Percentiles rank a stretch among this genome's conserved stretches.
Conservation (phyloP, 1,140 invertebrate genomes). For the Littorina saxatilis region DNA sequence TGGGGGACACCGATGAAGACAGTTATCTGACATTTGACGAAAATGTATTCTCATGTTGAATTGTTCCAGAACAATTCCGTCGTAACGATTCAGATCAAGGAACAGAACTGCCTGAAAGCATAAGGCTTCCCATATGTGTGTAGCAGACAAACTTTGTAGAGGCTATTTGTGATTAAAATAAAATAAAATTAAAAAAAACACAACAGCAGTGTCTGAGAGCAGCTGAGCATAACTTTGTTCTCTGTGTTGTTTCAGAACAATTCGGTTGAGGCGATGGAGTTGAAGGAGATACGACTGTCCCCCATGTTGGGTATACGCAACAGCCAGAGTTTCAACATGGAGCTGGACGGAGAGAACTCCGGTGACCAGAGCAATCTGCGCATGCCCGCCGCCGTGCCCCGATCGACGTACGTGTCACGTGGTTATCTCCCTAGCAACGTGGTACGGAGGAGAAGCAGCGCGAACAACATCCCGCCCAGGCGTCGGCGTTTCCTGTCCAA, state of each 20-base stretch:
- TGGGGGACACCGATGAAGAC: too few species aligned
- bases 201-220: too few species aligned
- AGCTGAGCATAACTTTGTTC: too few species aligned
- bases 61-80: too few species aligned
- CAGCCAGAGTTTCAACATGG: conserved; percentile 76
- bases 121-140: too few species aligned
- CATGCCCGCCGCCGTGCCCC: conserved; percentile 59
- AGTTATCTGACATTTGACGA: too few species aligned
- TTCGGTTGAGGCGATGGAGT: conserved; percentile 46
- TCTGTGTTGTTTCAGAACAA: conserved; percentile 49
- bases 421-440: conserved; percentile 58
- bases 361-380: conserved; percentile 60
- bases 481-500: conserved; percentile 66
- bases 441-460: conserved; percentile 56
- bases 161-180: too few species aligned
- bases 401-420: conserved; percentile 53
- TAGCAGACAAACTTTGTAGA: too few species aligned
- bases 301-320: conserved; percentile 88
- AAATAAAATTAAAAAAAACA: too few species aligned
- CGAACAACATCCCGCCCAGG: conserved; percentile 45
- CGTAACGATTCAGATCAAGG: too few species aligned
- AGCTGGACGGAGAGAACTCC: conserved; percentile 46
- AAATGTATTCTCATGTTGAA: too few species aligned
- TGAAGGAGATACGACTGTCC: conserved; percentile 77
- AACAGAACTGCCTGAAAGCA: too few species aligned